Evolutionary conservation across 2,888 invertebrate species (phyloP).

Genomic region (Autographa pulchrina): DNA sequence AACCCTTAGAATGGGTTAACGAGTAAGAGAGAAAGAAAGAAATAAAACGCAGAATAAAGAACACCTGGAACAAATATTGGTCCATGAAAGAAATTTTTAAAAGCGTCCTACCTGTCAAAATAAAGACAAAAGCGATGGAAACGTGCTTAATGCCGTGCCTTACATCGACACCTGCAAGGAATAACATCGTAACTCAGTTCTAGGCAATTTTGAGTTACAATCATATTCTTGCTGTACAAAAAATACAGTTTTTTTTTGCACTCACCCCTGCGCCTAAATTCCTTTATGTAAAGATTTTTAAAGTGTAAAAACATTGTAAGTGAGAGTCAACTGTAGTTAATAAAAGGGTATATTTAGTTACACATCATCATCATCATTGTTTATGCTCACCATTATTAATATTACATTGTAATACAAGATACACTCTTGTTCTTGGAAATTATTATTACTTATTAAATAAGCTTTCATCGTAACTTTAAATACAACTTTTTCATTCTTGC

Average conservation of each 20-base stretch:
- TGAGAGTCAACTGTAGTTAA: too few relatives aligned
- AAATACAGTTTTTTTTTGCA: slow-evolving; percentile 5
- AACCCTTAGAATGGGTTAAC: too few relatives aligned
- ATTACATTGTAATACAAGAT: too few relatives aligned
- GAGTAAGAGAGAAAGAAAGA: slow-evolving; percentile 7
- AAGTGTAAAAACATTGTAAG: too few relatives aligned
- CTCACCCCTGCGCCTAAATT: slow-evolving; percentile 5
- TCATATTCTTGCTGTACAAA: not conserved
- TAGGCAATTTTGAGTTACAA: slow-evolving; percentile 5
- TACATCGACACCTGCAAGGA: slow-evolving; percentile 23
- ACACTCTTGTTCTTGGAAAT: too few relatives aligned
- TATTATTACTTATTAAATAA: too few relatives aligned
- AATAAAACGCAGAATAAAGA: slow-evolving; percentile 22
- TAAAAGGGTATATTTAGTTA: too few relatives aligned
- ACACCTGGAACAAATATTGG: slow-evolving; percentile 30
- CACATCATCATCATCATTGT: too few relatives aligned
- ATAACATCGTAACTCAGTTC: not conserved
- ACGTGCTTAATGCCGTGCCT: slow-evolving; percentile 44
- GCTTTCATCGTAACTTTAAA: too few relatives aligned
- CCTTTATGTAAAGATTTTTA: slow-evolving; percentile 23
- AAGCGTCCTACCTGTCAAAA: slow-evolving; percentile 35
- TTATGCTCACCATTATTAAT: too few relatives aligned
- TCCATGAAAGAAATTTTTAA: slow-evolving; percentile 43
- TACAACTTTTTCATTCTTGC: too few relatives aligned
- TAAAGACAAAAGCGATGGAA: slow-evolving; percentile 47